Base-by-base conservation (phyloP, 2,797 vertebrate genomes). In the Lateolabrax maculatus region DNA sequence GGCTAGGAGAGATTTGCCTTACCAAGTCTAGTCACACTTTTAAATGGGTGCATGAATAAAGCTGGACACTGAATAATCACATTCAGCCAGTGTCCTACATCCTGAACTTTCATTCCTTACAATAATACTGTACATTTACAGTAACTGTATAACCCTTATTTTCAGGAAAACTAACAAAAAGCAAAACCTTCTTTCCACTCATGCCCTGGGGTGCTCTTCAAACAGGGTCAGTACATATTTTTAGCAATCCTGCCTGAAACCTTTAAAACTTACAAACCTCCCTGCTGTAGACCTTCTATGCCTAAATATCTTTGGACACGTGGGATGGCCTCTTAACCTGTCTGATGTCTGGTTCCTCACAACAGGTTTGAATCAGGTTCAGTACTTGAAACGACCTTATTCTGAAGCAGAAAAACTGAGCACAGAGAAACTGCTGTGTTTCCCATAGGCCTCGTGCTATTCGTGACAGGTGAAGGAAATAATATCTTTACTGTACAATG, bases 231-330 rank as follows among this genome's bases (percentile, higher is more conserved):
- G 34, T 72, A 71, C 63, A 82, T 81, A 83, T 85, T 87, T 87
- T 86, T 78, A 87, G 75, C 80, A 89, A 71, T 71, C 69, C 76
- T 83, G 81, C 81, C 89, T 68, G 74, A 89, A 87, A 87, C 86
- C 78, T 87, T 87, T 85, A 85, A 85, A 43, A 85, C 79, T 53
- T 61, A 82, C 68, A 69, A 75, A 83, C 77, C 62, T 74, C 83
- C 85, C 72, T 63, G 58, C 68, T 69, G 51, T 84, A 80, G 85
- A 86, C 81, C 81, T 82, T 79, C 37, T 84, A 76, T 87, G 81
- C 79, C 80, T 83, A 70, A 89, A 85, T 77, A 62, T 79, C 76
- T 56, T 49, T 27, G 9, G 77, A 62, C 36, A 87, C 55, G 34
- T 62, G 16, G 41, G 64, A 37, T 52, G 60, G 55, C 61, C 60